These are phyloP conservation scores for Pelagia noctiluca DNA, from an alignment of 30 jellyfish, hydroid and myxozoan species.

Conservation along the genomic window DNA sequence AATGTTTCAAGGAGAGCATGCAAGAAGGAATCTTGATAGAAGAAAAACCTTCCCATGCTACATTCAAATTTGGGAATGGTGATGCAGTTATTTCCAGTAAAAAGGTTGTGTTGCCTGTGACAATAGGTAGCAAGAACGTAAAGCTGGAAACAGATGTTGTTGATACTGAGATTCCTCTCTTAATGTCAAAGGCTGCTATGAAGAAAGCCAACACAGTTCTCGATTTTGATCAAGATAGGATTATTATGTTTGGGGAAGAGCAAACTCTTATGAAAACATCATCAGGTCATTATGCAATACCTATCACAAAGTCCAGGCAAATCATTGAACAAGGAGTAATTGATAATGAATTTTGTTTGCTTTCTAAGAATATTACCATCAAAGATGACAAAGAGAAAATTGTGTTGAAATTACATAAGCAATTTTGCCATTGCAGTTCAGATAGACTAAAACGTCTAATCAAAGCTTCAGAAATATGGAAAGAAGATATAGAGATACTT, in stretches of 20 bases:
- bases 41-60: slow-evolving; percentile 50
- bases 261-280: slow-evolving; percentile 9
- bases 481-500: not conserved
- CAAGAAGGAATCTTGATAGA: slow-evolving; percentile 1
- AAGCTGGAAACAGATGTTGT: slow-evolving; percentile 54
- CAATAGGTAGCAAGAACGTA: slow-evolving; percentile 16
- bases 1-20: slow-evolving; percentile 31
- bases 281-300: slow-evolving; percentile 56
- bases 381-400: not conserved
- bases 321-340: slow-evolving; percentile 24
- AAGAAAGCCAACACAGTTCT: slow-evolving; percentile 37
- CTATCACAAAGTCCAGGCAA: slow-evolving; percentile 33
- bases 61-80: slow-evolving; percentile 67
- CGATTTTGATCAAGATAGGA: slow-evolving; percentile 46
- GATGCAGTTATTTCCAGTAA: slow-evolving; percentile 9
- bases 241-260: slow-evolving; percentile 38
- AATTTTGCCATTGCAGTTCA: slow-evolving; percentile 47
- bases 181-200: slow-evolving; percentile 50
- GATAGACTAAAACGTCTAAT: slow-evolving; percentile 5
- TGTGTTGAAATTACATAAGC: slow-evolving; percentile 18
- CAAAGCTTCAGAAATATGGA: slow-evolving; percentile 15
- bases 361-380: not conserved
- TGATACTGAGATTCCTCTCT: slow-evolving; percentile 57
- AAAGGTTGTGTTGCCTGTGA: slow-evolving; percentile 34
- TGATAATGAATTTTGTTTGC: slow-evolving; percentile 30